Conservation (phyloP, 2,888 invertebrate species). For the Drosophila sordidula region DNA sequence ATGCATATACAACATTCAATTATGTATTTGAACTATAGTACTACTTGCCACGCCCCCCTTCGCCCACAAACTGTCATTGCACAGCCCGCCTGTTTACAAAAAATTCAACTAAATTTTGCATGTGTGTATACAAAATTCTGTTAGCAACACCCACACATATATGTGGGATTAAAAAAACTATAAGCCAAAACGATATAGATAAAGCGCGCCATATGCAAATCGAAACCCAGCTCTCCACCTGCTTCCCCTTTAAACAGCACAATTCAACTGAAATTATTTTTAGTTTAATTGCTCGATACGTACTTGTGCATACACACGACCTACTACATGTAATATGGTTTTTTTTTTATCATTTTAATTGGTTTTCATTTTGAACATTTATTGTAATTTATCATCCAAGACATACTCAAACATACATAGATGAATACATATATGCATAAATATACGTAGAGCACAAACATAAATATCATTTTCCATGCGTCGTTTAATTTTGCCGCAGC, state of each 20-base stretch:
- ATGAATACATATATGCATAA: slow-evolving; percentile 5
- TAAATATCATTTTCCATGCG: slow-evolving; percentile 5
- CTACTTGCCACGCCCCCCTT: slow-evolving; percentile 17
- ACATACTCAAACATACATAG: slow-evolving; percentile 46
- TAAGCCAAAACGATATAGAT: slow-evolving; percentile 33
- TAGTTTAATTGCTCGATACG: slow-evolving; percentile 57
- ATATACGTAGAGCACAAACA: slow-evolving; percentile 7
- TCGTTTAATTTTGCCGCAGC: neutral
- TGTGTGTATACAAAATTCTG: slow-evolving; percentile 5
- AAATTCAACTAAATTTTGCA: slow-evolving; percentile 27
- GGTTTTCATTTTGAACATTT: slow-evolving; percentile 67
- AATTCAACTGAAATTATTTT: slow-evolving; percentile 36
- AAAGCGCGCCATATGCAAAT: slow-evolving; percentile 55
- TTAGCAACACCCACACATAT: slow-evolving; percentile 17
- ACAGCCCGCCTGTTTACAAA: slow-evolving; percentile 23
- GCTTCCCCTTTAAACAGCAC: slow-evolving; percentile 13
- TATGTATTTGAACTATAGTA: slow-evolving; percentile 39
- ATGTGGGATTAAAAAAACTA: slow-evolving; percentile 32
- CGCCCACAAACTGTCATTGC: slow-evolving; percentile 21
- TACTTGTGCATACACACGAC: slow-evolving; percentile 17
- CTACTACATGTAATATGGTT: slow-evolving; percentile 34
- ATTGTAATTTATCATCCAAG: slow-evolving; percentile 66
- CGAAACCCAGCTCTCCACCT: slow-evolving; percentile 5
- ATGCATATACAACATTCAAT: slow-evolving; percentile 41
- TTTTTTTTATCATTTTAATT: slow-evolving; percentile 57